Conservation (phyloP, 2,113 vertebrate species). For the Rhinopithecus roxellana region DNA sequence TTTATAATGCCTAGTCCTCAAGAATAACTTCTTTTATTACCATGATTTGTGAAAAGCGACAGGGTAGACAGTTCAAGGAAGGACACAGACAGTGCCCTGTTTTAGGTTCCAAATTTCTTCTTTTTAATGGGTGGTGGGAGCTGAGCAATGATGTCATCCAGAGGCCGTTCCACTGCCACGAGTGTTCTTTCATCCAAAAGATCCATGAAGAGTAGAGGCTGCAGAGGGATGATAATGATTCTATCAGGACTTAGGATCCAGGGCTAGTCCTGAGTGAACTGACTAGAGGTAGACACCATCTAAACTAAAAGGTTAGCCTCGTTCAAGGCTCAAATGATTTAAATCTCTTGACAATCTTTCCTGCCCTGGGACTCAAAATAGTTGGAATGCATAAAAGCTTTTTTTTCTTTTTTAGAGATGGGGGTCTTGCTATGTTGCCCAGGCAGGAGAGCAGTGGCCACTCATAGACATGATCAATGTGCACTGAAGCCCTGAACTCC, state of each 20-base stretch:
- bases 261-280: not conserved
- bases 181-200: conserved; percentile 91
- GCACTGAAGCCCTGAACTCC: not conserved
- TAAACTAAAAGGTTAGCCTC: not conserved
- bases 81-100: not conserved
- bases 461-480: not conserved
- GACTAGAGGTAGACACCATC: not conserved
- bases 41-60: conserved; percentile 49
- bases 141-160: conserved; percentile 90
- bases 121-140: conserved; percentile 92
- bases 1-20: not conserved
- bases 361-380: not conserved
- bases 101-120: conserved; percentile 97
- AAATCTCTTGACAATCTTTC: not conserved
- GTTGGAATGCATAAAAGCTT: not conserved
- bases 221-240: conserved; percentile 51
- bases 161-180: conserved; percentile 93
- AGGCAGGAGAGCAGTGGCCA: not conserved
- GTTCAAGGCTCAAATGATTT: not conserved
- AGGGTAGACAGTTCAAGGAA: conserved; percentile 34
- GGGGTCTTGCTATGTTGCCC: not conserved
- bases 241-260: not conserved
- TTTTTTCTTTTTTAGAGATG: not conserved
- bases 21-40: conserved; percentile 78
- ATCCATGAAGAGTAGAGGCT: conserved; percentile 90